Evolutionary conservation across 2,888 invertebrate species (phyloP).

Genomic region (Drosophila prostipennis): DNA sequence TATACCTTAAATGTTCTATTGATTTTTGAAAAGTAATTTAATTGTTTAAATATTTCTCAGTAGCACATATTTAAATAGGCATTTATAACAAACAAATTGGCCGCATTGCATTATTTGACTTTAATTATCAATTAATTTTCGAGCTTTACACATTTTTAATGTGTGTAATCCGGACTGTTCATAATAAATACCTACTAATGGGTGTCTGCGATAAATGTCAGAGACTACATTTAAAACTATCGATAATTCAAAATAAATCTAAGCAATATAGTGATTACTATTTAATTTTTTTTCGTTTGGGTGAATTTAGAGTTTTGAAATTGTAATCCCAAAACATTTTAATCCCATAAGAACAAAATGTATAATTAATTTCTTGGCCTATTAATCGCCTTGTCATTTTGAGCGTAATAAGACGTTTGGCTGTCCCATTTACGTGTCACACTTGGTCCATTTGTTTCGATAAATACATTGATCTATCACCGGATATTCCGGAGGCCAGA

Average conservation of each 20-base stretch:
- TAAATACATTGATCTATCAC: slow-evolving; percentile 51
- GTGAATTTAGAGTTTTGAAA: background rate
- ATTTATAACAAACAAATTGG: background rate
- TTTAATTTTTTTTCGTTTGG: too few relatives aligned
- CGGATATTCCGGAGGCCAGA: slow-evolving; percentile 22
- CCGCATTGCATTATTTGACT: background rate
- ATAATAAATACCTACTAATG: slow-evolving; percentile 2
- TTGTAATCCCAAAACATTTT: background rate
- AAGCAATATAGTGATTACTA: background rate
- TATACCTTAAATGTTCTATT: background rate
- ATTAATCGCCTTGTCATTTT: background rate
- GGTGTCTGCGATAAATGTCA: too few relatives aligned
- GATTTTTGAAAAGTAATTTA: background rate
- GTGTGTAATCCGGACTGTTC: background rate
- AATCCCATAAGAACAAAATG: too few relatives aligned
- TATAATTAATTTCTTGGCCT: background rate
- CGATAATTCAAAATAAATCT: background rate
- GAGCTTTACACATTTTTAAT: background rate
- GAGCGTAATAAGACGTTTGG: background rate
- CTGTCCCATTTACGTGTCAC: slow-evolving; percentile 15
- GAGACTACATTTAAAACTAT: background rate
- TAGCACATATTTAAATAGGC: background rate
- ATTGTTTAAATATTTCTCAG: background rate
- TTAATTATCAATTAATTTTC: slow-evolving; percentile 3
- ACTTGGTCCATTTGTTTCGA: slow-evolving; percentile 16